These are phyloP conservation scores for Carollia perspicillata DNA, from an alignment of 2,113 vertebrate species.

Conservation along the genomic window DNA sequence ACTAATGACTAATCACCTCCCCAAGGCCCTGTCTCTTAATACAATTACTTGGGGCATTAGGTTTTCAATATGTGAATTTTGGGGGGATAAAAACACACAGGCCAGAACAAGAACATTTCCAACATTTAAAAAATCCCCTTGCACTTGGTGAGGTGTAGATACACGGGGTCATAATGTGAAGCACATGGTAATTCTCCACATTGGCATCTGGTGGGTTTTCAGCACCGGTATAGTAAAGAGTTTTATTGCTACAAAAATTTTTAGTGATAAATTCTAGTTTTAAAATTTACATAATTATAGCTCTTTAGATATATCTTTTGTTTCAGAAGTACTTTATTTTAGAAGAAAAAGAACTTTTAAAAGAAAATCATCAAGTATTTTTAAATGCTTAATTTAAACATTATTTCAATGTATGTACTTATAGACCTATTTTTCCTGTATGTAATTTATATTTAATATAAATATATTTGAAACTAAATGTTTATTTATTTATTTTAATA, in stretches of 20 bases:
- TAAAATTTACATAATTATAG: not conserved
- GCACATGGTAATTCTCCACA: rapidly evolving
- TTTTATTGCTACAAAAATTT: not conserved
- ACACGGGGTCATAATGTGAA: rapidly evolving
- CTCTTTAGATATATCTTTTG: not conserved
- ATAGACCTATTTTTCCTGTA: not conserved
- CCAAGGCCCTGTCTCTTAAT: not conserved
- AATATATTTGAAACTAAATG: no score
- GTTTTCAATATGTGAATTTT: not conserved
- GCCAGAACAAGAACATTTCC: not conserved
- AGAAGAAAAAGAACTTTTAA: not conserved
- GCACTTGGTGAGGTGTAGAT: rapidly evolving
- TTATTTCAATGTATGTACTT: not conserved
- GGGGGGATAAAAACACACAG: not conserved
- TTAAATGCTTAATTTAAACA: not conserved
- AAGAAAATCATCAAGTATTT: not conserved
- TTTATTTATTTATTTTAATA: no score
- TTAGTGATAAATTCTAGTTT: not conserved
- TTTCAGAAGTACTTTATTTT: not conserved
- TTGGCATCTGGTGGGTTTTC: not conserved
- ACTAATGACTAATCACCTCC: no score
- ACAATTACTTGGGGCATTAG: not conserved
- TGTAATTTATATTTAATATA: not conserved
- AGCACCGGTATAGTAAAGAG: not conserved
- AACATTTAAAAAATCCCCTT: rapidly evolving